phyloP scores from a whole-genome alignment of 37 sponge, comb jelly and placozoan genomes.

The Dysidea cf. avara region DNA sequence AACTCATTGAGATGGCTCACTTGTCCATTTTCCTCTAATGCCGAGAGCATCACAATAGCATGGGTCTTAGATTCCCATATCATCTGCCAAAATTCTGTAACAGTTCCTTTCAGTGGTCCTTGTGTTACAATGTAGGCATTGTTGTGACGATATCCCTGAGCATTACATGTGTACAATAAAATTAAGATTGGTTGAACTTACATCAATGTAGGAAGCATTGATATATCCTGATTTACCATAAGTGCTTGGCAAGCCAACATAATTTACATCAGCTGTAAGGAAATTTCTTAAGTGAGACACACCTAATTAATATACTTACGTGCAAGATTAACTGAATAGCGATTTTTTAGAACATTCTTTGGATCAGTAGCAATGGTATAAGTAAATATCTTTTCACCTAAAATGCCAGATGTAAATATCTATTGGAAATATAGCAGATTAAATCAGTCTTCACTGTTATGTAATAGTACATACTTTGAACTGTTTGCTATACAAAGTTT shows the following conservation, averaged over 20 bases:
- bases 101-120: constrained; percentile 49
- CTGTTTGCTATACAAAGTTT: too few species aligned
- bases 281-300: too few species aligned
- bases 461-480: too few species aligned
- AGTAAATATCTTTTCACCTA: constrained; percentile 59
- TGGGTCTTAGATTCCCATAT: constrained; percentile 64
- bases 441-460: too few species aligned
- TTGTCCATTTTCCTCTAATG: constrained; percentile 51
- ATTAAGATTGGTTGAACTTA: too few species aligned
- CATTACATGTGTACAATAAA: background rate
- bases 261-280: constrained; percentile 56
- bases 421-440: too few species aligned
- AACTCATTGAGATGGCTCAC: too few species aligned
- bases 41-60: constrained; percentile 70
- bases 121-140: constrained; percentile 78
- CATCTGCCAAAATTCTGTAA: constrained; percentile 73
- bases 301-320: too few species aligned
- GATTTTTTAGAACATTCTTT: constrained; percentile 71
- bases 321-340: constrained; percentile 50
- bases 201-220: constrained; percentile 69
- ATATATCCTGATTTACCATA: constrained; percentile 57
- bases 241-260: constrained; percentile 46
- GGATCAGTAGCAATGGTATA: constrained; percentile 54
- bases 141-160: constrained; percentile 67
- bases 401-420: constrained; percentile 48